These are phyloP conservation scores for Pterois miles DNA, from an alignment of 2,797 vertebrate species.

Conservation along the genomic window DNA sequence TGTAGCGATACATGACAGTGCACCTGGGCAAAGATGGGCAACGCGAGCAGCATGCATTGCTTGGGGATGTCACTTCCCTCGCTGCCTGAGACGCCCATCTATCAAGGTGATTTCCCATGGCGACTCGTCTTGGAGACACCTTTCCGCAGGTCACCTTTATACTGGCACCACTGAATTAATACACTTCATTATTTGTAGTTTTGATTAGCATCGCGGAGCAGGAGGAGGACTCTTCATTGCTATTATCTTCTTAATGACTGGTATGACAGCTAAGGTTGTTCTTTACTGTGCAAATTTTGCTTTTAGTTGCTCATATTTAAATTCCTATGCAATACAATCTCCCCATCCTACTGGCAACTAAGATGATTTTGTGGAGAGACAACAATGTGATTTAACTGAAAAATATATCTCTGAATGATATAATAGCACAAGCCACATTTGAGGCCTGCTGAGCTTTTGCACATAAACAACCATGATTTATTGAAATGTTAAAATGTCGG, in stretches of 20 bases:
- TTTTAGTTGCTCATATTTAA: background rate
- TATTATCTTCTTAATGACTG: conserved; percentile 18
- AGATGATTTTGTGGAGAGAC: background rate
- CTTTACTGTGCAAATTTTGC: background rate
- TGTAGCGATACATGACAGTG: conserved; percentile 58
- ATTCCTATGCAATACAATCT: background rate
- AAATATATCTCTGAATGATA: background rate
- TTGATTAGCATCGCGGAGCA: conserved; percentile 48
- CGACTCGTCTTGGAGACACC: conserved; percentile 47
- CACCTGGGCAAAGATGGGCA: conserved; percentile 50
- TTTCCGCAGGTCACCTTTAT: conserved; percentile 56
- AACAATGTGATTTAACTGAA: background rate
- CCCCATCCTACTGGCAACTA: background rate
- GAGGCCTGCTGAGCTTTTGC: conserved; percentile 18
- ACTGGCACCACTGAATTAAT: conserved; percentile 42
- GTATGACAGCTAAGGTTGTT: conserved; percentile 6
- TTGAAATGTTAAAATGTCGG: conserved; percentile 16
- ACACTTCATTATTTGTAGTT: conserved; percentile 58
- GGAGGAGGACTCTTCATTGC: conserved; percentile 12
- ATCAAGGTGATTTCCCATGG: conserved; percentile 69
- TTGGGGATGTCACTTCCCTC: conserved; percentile 41
- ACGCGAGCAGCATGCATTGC: conserved; percentile 38
- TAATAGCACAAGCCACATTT: background rate
- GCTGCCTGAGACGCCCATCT: conserved; percentile 59
- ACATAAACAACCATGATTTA: conserved; percentile 1